Percentiles rank a stretch among this genome's conserved stretches.
These are phyloP conservation scores for Muricea muricata DNA, from an alignment of 92 coral and sea anemone species.

Conservation along the genomic window DNA sequence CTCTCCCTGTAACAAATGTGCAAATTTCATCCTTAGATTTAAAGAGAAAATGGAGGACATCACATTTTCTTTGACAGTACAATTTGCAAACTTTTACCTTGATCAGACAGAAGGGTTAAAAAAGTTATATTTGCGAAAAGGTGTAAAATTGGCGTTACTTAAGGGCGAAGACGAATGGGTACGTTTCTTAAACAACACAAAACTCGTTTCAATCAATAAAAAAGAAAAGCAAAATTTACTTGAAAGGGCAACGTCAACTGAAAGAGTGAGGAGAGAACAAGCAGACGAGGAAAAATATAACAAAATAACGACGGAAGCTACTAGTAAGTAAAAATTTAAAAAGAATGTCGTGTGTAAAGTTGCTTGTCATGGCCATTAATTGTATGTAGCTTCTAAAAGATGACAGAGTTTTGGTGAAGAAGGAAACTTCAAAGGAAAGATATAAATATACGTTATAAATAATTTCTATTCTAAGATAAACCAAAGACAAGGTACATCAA, in stretches of 20 bases:
- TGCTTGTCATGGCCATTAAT: too few species aligned
- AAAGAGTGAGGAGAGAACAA: background rate
- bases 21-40: background rate
- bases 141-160: constrained; percentile 20
- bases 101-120: constrained; percentile 17
- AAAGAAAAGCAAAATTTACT: background rate
- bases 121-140: background rate
- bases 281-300: constrained; percentile 5
- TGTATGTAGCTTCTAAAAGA: too few species aligned
- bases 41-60: background rate
- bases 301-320: too few species aligned
- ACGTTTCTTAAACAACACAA: background rate
- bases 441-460: too few species aligned
- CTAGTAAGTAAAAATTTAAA: too few species aligned
- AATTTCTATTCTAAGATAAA: too few species aligned
- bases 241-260: background rate
- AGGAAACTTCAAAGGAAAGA: too few species aligned
- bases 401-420: too few species aligned
- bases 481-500: too few species aligned
- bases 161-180: constrained; percentile 16
- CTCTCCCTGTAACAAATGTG: constrained; percentile 43
- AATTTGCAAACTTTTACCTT: constrained; percentile 47
- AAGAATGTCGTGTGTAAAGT: too few species aligned
- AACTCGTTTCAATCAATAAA: background rate
- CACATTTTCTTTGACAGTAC: background rate